Percentiles rank a stretch among this genome's conserved stretches.
Conservation (phyloP, 37 sponge, comb jelly and placozoan species). For the Halisarca cf. caerulea region DNA sequence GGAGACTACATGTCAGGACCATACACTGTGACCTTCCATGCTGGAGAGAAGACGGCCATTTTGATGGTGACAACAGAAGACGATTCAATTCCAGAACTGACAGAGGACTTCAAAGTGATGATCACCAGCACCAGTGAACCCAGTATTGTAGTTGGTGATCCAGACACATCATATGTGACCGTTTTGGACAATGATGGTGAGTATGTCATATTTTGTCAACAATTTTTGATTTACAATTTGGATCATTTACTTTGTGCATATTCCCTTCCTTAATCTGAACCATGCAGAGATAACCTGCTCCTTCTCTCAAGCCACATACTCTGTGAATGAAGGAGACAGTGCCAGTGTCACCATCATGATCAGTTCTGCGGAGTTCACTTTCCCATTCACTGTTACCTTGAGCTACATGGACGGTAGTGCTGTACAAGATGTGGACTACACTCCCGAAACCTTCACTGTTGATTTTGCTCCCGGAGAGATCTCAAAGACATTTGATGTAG, state of each 20-base stretch:
- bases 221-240: too few species aligned
- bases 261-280: too few species aligned
- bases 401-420: not conserved
- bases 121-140: too few species aligned
- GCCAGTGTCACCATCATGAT: too few species aligned
- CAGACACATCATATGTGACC: too few species aligned
- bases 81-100: not conserved
- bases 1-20: not conserved
- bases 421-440: not conserved
- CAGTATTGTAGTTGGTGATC: too few species aligned
- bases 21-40: not conserved
- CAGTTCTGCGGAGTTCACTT: too few species aligned
- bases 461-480: not conserved
- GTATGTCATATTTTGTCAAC: too few species aligned
- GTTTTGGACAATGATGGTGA: not conserved
- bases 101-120: too few species aligned
- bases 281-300: not conserved
- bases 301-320: not conserved
- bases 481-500: not conserved
- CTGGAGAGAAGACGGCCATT: not conserved
- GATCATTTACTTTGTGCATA: too few species aligned
- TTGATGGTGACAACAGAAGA: not conserved
- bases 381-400: not conserved
- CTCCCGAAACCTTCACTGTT: not conserved
- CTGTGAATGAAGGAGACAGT: not conserved